Base-by-base conservation (phyloP, 2,888 invertebrate species). In the Leptopilina syphax region DNA sequence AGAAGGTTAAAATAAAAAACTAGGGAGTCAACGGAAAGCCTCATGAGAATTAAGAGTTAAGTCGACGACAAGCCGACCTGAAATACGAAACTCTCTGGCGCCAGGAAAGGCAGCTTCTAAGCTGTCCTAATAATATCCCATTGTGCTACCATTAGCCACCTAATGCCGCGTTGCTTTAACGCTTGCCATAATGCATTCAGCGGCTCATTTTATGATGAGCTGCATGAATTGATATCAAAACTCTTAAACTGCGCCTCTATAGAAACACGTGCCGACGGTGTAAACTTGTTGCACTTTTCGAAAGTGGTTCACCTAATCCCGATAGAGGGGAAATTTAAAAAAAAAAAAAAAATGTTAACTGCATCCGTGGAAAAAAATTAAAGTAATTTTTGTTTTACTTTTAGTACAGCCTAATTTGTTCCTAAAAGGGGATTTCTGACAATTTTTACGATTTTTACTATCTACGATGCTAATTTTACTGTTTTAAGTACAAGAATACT, bases 31-130 rank as follows among this genome's bases (percentile, higher is more conserved):
- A n/a, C 65, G 79, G 63, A 77, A 47, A 70, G 66, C 18, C 65
- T 24, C 66, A 34, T 79, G 79, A 83, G 85, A 86, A 87, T 85
- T 85, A 87, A 86, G 85, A 87, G 86, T 86, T 85, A 85, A 86
- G 85, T 84, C 82, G 85, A 81, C 81, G 83, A 84, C 83, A 70
- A 86, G 83, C 84, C 80, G 83, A 66, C 79, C 81, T 88, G 91
- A 90, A 91, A 91, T 86, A 89, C 87, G 91, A 91, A 91, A 90
- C 91, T 88, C 84, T 79, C 84, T 87, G 91, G 91, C 91, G 91
- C 91, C 91, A 88, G 85, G 78, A 83, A 84, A 84, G 83, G 83
- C 82, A 81, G 86, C 82, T 80, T 84, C 84, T 88, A 88, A 89
- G 87, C 84, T 84, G 84, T 83, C 86, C 89, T 90, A 90, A 90